Evolutionary conservation across 2,113 vertebrate genomes (phyloP), one percentile per base, ranked within the genome.

Genomic region (Nesospiza acunhae): DNA sequence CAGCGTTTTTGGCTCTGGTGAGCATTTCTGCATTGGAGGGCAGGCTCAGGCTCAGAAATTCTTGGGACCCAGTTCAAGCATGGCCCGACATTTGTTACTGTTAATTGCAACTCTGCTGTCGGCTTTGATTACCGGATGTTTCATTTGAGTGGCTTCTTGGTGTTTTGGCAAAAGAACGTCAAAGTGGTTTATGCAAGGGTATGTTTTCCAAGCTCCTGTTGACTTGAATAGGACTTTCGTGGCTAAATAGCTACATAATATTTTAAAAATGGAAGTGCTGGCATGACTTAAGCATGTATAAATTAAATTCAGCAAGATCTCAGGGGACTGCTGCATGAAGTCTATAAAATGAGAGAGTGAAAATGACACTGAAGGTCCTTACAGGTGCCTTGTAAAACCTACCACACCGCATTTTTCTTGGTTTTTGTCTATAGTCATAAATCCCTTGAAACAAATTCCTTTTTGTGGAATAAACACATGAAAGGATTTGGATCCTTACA

Each of bases 61-160:
- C 64, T 95, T 96, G 94, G 94, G 97, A 97, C 81, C 46, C 62
- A 11, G 74, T 90, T 97, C 97, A 95, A 88, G 92, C 85, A 66
- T 2, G n/a, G 76, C 91, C 96, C 55, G 35, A 53, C 67, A 81
- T 95, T 95, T 93, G 93, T 92, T 90, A 87, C 94, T 47, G 39
- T 77, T 89, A 96, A 94, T 94, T 96, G 91, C 85, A 89, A 87
- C 76, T 37, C 31, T 87, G 75, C 86, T 92, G 89, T 96, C 66
- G 60, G 87, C 81, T 89, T 64, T 78, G 90, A 95, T 84, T 90
- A 82, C 94, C 67, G 90, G 93, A 95, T 96, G 94, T 97, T 97
- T 96, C 81, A 23, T 94, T 84, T 94, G 86, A 92, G 85, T 47
- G 35, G 64, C 77, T 75, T 89, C 90, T 96, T 84, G 76, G 95